These are phyloP conservation scores for Papilio protenor DNA, from an alignment of 2,888 invertebrate genomes.

Conservation along the genomic window DNA sequence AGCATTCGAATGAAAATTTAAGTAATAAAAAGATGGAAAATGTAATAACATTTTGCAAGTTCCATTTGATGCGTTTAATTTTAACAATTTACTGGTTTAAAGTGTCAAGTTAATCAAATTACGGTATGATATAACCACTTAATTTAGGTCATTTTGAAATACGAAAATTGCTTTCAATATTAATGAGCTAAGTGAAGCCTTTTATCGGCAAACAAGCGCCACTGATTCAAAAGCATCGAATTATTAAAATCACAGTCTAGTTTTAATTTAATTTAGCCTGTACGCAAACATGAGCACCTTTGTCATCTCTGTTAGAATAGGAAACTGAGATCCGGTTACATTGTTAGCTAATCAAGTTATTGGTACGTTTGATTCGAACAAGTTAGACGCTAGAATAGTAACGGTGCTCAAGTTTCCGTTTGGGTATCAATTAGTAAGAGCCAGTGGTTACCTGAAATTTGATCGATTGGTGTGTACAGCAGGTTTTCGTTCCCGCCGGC, in stretches of 20 bases:
- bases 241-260: slow-evolving; percentile 6
- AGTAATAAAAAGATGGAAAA: not conserved
- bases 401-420: slow-evolving; percentile 33
- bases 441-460: slow-evolving; percentile 79
- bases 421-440: not conserved
- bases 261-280: slow-evolving; percentile 12
- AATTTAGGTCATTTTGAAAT: slow-evolving; percentile 11
- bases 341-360: not conserved
- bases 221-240: not conserved
- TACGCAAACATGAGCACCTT: slow-evolving; percentile 28
- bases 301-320: not conserved
- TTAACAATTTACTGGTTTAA: not conserved
- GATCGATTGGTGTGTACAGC: slow-evolving; percentile 80
- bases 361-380: not conserved
- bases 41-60: not conserved
- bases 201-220: not conserved
- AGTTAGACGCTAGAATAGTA: not conserved
- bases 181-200: not conserved
- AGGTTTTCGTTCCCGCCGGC: slow-evolving; percentile 81
- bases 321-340: not conserved
- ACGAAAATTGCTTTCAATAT: slow-evolving; percentile 5
- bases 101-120: not conserved
- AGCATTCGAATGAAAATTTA: not conserved
- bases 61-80: not conserved
- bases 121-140: slow-evolving; percentile 13